Conservation (phyloP, 2,888 invertebrate species). For the Drosophila mimetica region DNA sequence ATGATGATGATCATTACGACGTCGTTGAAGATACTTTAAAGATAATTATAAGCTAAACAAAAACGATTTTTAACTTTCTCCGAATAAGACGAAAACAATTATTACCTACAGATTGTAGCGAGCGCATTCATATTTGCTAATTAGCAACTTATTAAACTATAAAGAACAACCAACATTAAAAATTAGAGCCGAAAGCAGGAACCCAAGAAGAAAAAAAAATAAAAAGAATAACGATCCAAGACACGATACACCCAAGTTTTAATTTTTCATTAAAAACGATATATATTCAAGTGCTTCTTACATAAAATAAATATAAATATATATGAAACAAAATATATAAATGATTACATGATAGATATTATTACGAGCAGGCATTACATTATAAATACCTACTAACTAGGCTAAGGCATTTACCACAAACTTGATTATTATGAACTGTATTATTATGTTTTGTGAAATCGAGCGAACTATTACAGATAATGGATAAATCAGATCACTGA, state of each 20-base stretch:
- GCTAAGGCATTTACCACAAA: slow-evolving; percentile 63
- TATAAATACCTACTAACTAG: slow-evolving; percentile 67
- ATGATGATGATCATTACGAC: slow-evolving; percentile 27
- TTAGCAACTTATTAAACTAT: slow-evolving; percentile 56
- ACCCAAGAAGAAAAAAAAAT: slow-evolving; percentile 25
- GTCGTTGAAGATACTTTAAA: slow-evolving; percentile 65
- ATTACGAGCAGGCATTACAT: slow-evolving; percentile 49
- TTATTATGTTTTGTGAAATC: slow-evolving; percentile 60
- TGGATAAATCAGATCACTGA: slow-evolving; percentile 19
- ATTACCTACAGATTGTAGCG: slow-evolving; percentile 59
- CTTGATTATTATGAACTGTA: slow-evolving; percentile 31
- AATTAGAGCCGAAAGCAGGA: slow-evolving; percentile 38
- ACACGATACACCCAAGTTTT: slow-evolving; percentile 66
- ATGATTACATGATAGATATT: slow-evolving; percentile 61
- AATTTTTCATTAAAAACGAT: slow-evolving; percentile 82
- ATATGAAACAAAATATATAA: slow-evolving; percentile 53
- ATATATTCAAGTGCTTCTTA: slow-evolving; percentile 85
- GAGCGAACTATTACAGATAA: slow-evolving; percentile 51
- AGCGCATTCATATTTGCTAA: slow-evolving; percentile 55
- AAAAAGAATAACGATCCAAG: slow-evolving; percentile 25
- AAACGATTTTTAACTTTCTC: slow-evolving; percentile 69
- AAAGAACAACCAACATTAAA: slow-evolving; percentile 46
- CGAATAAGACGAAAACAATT: slow-evolving; percentile 53
- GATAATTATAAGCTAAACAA: slow-evolving; percentile 59
- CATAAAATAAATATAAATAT: slow-evolving; percentile 79